Conservation (phyloP, 1,140 invertebrate genomes). For the Drosophila chauvacae region DNA sequence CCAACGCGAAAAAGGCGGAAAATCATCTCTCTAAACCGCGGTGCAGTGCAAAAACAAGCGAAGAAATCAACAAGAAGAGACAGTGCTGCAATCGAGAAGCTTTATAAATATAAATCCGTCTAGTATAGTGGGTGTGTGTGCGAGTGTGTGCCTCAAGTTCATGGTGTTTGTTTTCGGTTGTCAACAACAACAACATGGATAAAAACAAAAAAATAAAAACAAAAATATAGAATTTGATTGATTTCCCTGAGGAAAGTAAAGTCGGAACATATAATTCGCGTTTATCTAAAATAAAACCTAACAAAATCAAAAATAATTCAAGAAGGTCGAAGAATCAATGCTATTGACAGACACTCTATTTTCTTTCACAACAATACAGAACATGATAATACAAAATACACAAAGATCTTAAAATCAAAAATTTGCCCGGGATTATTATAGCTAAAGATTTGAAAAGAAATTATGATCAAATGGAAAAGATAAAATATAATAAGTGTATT, state of each 20-base stretch:
- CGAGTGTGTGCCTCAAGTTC: slow-evolving; percentile 62
- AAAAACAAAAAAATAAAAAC: slow-evolving; percentile 30
- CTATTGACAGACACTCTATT: background rate
- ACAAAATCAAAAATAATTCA: background rate
- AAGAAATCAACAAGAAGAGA: slow-evolving; percentile 15
- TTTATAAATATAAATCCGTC: slow-evolving; percentile 33
- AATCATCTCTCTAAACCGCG: slow-evolving; percentile 14
- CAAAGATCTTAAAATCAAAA: background rate
- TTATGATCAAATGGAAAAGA: background rate
- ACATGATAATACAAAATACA: background rate
- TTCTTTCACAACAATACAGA: background rate
- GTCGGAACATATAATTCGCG: background rate
- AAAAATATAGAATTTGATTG: background rate
- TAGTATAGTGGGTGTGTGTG: slow-evolving; percentile 18
- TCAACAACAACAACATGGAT: slow-evolving; percentile 59
- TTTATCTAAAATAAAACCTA: background rate
- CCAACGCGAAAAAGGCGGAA: slow-evolving; percentile 17
- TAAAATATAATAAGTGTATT: background rate
- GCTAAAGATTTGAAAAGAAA: background rate
- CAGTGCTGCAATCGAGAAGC: slow-evolving; percentile 37
- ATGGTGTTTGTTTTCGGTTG: slow-evolving; percentile 68
- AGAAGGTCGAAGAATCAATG: background rate
- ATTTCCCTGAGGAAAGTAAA: background rate
- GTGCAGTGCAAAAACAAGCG: slow-evolving; percentile 43
- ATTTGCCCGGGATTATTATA: background rate